Evolutionary conservation across 2,888 invertebrate genomes (phyloP).

Genomic region (Dione juno): DNA sequence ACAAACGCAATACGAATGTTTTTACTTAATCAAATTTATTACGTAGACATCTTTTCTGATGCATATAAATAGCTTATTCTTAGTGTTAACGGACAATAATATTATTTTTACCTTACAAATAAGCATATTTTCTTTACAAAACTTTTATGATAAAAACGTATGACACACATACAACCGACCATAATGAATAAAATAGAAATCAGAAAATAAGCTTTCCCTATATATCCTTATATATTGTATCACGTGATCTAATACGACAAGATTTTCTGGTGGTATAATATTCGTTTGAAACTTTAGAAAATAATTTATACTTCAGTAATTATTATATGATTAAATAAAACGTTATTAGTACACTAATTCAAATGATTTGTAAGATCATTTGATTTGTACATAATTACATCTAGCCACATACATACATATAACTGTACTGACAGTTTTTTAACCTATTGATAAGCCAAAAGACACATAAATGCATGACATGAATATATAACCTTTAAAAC

Average conservation of each 20-base stretch:
- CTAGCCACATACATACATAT: too few species aligned
- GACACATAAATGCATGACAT: conserved; percentile 53
- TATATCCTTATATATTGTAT: too few species aligned
- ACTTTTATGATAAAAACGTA: background rate
- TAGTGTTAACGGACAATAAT: conserved; percentile 38
- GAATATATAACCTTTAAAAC: conserved; percentile 72
- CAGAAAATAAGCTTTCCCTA: too few species aligned
- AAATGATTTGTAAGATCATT: background rate
- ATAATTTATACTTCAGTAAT: too few species aligned
- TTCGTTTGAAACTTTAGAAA: too few species aligned
- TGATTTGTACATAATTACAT: background rate
- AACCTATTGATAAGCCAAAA: background rate
- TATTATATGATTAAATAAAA: too few species aligned
- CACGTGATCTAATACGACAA: too few species aligned
- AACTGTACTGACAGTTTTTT: background rate
- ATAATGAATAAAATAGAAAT: too few species aligned
- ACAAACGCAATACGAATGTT: conserved; percentile 41
- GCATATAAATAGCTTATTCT: conserved; percentile 50
- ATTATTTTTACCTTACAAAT: conserved; percentile 12
- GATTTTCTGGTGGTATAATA: too few species aligned
- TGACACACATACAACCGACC: background rate
- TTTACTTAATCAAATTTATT: conserved; percentile 34
- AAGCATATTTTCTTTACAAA: background rate
- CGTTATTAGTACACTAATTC: background rate
- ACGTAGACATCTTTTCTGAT: conserved; percentile 42